A percentile compares a stretch with the other conserved stretches of the same genome.
Evolutionary conservation across 2,888 invertebrate species (phyloP).

Genomic region (Drepana falcataria): DNA sequence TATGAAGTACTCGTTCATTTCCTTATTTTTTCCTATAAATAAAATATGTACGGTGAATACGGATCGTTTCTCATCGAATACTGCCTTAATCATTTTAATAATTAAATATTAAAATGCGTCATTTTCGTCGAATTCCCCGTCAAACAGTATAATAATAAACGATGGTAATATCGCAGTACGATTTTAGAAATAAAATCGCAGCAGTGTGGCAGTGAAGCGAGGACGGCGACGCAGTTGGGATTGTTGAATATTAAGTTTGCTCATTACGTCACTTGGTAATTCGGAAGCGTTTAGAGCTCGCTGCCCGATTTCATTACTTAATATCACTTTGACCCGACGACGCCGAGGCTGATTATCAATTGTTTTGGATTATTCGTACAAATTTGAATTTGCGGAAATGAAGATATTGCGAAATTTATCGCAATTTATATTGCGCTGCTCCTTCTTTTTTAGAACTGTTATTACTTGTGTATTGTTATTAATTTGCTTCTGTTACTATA

Average conservation of each 20-base stretch:
- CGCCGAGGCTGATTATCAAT: slow-evolving; percentile 7
- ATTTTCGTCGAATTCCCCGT: not conserved
- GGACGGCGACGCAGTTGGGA: slow-evolving; percentile 26
- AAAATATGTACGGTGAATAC: no score
- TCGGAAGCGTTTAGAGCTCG: slow-evolving; percentile 57
- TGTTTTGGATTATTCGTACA: not conserved
- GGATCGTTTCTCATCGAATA: no score
- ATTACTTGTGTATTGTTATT: no score
- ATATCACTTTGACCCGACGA: slow-evolving; percentile 45
- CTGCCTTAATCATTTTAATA: not conserved
- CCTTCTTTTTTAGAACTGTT: no score
- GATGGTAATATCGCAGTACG: not conserved
- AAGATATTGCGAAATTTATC: not conserved
- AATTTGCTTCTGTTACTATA: no score
- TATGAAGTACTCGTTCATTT: no score
- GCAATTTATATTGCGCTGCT: not conserved
- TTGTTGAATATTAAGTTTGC: slow-evolving; percentile 65
- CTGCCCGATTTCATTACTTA: slow-evolving; percentile 55
- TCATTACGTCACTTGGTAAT: slow-evolving; percentile 58
- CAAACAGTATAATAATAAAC: not conserved
- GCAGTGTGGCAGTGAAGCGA: slow-evolving; percentile 11
- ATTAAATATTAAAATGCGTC: not conserved
- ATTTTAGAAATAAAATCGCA: slow-evolving; percentile 6
- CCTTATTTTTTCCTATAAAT: no score
- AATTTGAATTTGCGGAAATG: not conserved